These are phyloP conservation scores for Conus canariensis DNA, from an alignment of 2,888 invertebrate species.

Conservation along the genomic window DNA sequence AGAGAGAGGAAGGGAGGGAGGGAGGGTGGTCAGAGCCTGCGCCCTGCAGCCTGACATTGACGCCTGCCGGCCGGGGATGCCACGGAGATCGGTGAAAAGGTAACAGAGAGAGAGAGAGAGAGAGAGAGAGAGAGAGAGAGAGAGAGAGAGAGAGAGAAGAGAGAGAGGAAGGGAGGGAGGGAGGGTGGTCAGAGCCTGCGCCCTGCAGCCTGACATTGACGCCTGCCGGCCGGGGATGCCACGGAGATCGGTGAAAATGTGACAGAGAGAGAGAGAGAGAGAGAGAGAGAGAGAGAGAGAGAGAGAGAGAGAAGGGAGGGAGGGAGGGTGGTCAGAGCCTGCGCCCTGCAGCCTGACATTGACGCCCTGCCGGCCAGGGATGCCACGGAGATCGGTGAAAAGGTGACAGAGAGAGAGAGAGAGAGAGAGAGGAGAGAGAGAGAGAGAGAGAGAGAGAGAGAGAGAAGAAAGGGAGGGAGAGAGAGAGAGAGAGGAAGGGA, in stretches of 20 bases:
- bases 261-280: neutral
- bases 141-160: no score
- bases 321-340: conserved; percentile 43
- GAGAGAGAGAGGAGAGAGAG: neutral
- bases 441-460: no score
- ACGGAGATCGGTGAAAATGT: conserved; percentile 55
- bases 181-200: conserved; percentile 47
- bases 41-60: conserved; percentile 47
- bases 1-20: no score
- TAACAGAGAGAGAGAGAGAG: neutral
- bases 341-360: conserved; percentile 47
- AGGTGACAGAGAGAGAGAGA: conserved; percentile 22
- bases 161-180: no score
- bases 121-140: neutral
- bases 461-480: conserved; percentile 52
- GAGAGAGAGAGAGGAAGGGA: neutral
- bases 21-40: conserved; percentile 40
- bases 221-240: conserved; percentile 48
- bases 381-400: conserved; percentile 50
- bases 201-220: conserved; percentile 47
- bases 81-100: conserved; percentile 52
- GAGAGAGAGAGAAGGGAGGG: no score
- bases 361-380: conserved; percentile 48
- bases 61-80: conserved; percentile 46
- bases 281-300: no score